These are phyloP conservation scores for Indicator maculatus DNA, from an alignment of 2,113 vertebrate genomes.

Conservation along the genomic window DNA sequence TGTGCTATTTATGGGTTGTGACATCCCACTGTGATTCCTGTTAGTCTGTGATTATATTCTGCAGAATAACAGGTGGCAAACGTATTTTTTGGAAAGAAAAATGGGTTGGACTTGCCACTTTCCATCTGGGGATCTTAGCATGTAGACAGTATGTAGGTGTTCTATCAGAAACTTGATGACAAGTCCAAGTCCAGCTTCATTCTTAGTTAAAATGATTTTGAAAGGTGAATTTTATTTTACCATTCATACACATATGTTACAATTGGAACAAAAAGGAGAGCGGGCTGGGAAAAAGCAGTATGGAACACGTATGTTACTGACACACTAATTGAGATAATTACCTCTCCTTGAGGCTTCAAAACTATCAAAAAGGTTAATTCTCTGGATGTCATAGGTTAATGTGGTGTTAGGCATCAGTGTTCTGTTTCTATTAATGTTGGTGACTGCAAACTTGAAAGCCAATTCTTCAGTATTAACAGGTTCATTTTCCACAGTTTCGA, in stretches of 20 bases:
- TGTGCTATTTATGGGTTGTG: not conserved
- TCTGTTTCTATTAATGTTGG: slow-evolving; percentile 96
- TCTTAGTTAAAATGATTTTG: not conserved
- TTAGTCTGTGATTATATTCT: not conserved
- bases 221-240: not conserved
- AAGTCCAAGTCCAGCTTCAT: not conserved
- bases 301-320: not conserved
- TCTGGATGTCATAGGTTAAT: slow-evolving; percentile 98
- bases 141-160: not conserved
- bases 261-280: not conserved
- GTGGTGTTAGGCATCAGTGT: slow-evolving; percentile 98
- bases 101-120: not conserved
- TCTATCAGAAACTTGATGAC: not conserved
- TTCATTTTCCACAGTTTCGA: slow-evolving; percentile 96
- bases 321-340: slow-evolving; percentile 70
- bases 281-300: not conserved
- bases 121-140: slow-evolving; percentile 34
- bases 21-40: not conserved
- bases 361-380: slow-evolving; percentile 97
- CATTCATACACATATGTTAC: not conserved
- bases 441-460: slow-evolving; percentile 98
- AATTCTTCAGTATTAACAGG: slow-evolving; percentile 95
- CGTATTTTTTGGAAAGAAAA: slow-evolving; percentile 11
- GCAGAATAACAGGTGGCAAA: slow-evolving; percentile 50
- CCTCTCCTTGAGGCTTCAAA: slow-evolving; percentile 97